Evolutionary conservation across 2,797 vertebrate species (phyloP), one percentile per base, ranked within the genome.

Genomic region (Craterocephalus amniculus): DNA sequence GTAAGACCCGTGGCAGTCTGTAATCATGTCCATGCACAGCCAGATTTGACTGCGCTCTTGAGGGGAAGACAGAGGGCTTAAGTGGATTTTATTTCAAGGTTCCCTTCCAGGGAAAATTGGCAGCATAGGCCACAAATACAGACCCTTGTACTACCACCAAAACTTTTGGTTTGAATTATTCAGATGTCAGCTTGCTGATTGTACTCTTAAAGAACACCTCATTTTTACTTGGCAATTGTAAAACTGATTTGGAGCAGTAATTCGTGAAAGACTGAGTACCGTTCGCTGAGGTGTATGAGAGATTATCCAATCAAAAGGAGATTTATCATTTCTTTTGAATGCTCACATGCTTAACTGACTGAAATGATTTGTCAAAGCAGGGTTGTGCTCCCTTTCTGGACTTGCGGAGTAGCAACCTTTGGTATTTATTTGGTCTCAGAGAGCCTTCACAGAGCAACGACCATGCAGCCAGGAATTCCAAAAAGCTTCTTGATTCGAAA

Each of bases 71-170:
- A 79, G 67, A 77, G 57, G 80, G 84, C 83, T 94, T 92, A 91
- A 89, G 73, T 88, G 88, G 90, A 84, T 92, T 94, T 92, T 76
- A 91, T 93, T 93, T 91, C 91, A 93, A 91, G 88, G 89, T 89
- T 89, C 72, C 83, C 74, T 85, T 83, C 79, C 80, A 82, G 67
- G 83, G 75, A 79, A 85, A 90, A 86, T 81, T 83, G 86, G 83
- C 78, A 86, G 79, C 79, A 64, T 31, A 58, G 72, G 67, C 79
- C 72, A 76, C 80, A 76, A 31, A 85, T 68, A 78, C 78, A 74
- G 76, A 84, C 83, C 78, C 71, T 31, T 2, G 26, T 58, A 48
- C 60, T 71, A 86, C 57, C 63, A 88, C 75, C 78, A 73, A 63
- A 76, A 76, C 81, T 32, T 91, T 92, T 90, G 90, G 84, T 92